phyloP scores from a whole-genome alignment of 2,888 invertebrate genomes.

The Acronicta alni region DNA sequence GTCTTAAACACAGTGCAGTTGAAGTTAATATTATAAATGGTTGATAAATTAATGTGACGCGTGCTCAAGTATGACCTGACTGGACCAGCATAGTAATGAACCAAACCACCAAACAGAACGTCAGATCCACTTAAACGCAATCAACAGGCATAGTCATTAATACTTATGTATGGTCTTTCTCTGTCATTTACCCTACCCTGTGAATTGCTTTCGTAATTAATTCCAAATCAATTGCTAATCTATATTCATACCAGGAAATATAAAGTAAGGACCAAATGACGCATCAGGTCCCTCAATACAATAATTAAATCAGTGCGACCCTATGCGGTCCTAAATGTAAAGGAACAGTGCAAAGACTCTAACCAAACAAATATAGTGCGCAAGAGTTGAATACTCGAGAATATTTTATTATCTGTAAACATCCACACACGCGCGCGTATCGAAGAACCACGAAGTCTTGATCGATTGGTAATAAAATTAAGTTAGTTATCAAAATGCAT shows the following conservation, averaged over 20 bases:
- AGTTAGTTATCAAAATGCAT: too few relatives aligned
- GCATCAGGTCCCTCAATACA: slow-evolving; percentile 33
- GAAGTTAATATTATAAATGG: too few relatives aligned
- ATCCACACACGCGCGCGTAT: slow-evolving; percentile 64
- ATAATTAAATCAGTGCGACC: slow-evolving; percentile 56
- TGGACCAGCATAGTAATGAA: too few relatives aligned
- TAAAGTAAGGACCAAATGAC: slow-evolving; percentile 35
- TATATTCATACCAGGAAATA: slow-evolving; percentile 42
- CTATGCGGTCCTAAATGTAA: slow-evolving; percentile 59
- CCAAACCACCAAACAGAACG: too few relatives aligned
- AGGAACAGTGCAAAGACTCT: slow-evolving; percentile 70
- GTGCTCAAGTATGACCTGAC: too few relatives aligned
- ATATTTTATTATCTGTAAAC: slow-evolving; percentile 85
- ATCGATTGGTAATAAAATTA: slow-evolving; percentile 21
- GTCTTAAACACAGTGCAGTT: too few relatives aligned
- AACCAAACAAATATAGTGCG: slow-evolving; percentile 79
- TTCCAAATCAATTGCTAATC: slow-evolving; percentile 24
- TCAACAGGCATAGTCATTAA: too few relatives aligned
- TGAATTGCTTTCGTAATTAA: slow-evolving; percentile 25
- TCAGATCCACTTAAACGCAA: too few relatives aligned
- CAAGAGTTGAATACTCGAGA: slow-evolving; percentile 84
- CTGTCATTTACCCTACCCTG: slow-evolving; percentile 1
- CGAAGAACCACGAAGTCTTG: slow-evolving; percentile 53
- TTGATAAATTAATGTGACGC: too few relatives aligned
- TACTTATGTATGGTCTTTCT: too few relatives aligned